Evolutionary conservation across 1,140 invertebrate genomes (phyloP), one percentile per base, ranked within the genome.

Genomic region (Drosophila watanabei): DNA sequence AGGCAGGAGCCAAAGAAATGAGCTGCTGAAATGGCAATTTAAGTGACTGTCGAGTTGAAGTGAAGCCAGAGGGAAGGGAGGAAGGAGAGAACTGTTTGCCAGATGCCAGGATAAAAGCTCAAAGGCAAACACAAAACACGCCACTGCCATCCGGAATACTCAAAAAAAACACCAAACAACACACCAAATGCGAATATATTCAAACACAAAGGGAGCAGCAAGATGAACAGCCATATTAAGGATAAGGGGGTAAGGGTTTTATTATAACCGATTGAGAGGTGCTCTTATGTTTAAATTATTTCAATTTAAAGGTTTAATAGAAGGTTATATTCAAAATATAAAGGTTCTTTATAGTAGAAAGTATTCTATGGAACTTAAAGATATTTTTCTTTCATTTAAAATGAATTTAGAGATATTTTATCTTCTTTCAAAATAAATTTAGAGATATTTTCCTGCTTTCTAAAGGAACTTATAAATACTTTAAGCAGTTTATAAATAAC

Each of bases 21-120:
- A 86, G 87, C 86, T 90, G 87, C 79, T 82, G 82, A 90, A 90
- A 90, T 90, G 79, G 86, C 87, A 82, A 90, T 86, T 90, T 73
- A 89, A 89, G 86, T 90, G 86, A 89, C 82, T 89, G 82, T 86
- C 85, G 73, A 89, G 43, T 61, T 69, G 52, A 73, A 79, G 63
- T 75, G 75, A 39, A 58, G 60, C 45, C 16, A 24, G 33, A 35
- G 28, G 39, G 18, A 14, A 20, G 18, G 13, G 7, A n/a, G 13
- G 7, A n/a, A 16, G 45, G 10, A 35, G 10, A 35, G 48, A 57
- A 46, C 41, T 80, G 78, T 80, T 80, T 84, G 72, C 76, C 76
- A 84, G 81, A 81, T 82, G 82, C 79, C 83, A 82, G 64, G 83
- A 87, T 82, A 87, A 88, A 82, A 87, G 82, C 82, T 83, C 75